Evolutionary conservation across 2,797 vertebrate genomes (phyloP).

Genomic region (Sebastes miniatus): DNA sequence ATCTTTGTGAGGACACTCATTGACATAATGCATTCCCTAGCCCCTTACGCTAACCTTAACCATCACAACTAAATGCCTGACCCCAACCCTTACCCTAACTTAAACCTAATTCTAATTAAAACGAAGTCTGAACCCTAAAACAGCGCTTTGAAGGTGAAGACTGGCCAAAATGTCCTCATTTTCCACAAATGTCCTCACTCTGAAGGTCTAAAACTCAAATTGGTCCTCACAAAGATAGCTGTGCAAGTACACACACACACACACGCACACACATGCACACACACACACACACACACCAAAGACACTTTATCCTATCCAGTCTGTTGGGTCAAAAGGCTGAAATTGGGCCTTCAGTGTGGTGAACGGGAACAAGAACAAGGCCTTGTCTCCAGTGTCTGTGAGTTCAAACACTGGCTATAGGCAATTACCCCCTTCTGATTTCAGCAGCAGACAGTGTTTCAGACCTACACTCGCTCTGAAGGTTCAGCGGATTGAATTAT

Average conservation of each 20-base stretch:
- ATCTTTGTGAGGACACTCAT: no score
- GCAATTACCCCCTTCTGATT: slow-evolving; percentile 43
- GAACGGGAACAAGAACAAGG: slow-evolving; percentile 1
- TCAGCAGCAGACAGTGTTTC: slow-evolving; percentile 32
- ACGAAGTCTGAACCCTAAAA: no score
- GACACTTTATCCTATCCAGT: background rate
- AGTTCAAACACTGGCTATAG: slow-evolving; percentile 33
- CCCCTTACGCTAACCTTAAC: no score
- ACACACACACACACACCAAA: background rate
- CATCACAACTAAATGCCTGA: no score
- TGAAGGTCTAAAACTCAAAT: no score
- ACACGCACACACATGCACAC: background rate
- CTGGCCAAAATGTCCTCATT: no score
- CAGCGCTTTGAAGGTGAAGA: no score
- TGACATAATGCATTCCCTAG: no score
- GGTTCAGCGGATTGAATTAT: slow-evolving; percentile 33
- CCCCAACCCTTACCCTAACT: no score
- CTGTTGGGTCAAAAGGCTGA: background rate
- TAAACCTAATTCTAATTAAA: no score
- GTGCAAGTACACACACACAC: background rate
- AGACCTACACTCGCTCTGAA: slow-evolving; percentile 20
- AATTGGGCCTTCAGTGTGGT: slow-evolving; percentile 13
- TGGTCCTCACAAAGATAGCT: no score
- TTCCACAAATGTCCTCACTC: no score
- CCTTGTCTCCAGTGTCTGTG: slow-evolving; percentile 10